Percentiles rank a stretch among this genome's conserved stretches.
phyloP scores from a whole-genome alignment of 2,113 vertebrate genomes.

The Macrotis lagotis region DNA sequence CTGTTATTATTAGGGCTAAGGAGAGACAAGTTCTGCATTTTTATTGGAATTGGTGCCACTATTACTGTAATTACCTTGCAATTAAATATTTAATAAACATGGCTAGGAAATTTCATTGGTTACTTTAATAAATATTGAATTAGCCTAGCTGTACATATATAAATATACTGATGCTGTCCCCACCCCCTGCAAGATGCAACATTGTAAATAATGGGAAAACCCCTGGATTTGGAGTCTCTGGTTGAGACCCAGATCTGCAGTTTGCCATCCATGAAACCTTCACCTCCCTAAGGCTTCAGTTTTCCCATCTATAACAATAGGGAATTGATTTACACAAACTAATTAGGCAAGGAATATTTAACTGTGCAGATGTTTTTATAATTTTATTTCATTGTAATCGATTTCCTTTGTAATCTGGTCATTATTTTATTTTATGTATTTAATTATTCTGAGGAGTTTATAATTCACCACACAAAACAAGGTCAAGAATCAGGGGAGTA shows the following conservation, averaged over 20 bases:
- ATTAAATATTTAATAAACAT: constrained; percentile 7
- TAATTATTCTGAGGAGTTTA: neutral
- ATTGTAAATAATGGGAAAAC: neutral
- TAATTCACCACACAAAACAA: neutral
- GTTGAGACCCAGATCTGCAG: neutral
- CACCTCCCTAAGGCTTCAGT: neutral
- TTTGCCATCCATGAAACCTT: neutral
- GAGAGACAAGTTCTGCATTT: constrained; percentile 14
- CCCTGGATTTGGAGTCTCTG: neutral
- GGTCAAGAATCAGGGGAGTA: neutral
- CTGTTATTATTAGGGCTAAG: neutral
- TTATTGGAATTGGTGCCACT: neutral
- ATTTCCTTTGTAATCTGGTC: neutral
- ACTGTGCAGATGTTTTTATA: neutral
- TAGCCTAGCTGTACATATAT: neutral
- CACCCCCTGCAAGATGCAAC: neutral
- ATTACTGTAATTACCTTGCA: neutral
- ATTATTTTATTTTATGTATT: neutral
- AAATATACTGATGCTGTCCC: neutral
- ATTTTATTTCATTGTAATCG: neutral
- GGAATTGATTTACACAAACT: neutral
- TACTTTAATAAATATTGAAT: constrained; percentile 2
- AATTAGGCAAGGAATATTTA: neutral
- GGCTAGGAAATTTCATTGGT: neutral
- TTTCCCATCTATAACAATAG: neutral